phyloP scores from a whole-genome alignment of 2,797 vertebrate genomes.

The Sebastes itinus region DNA sequence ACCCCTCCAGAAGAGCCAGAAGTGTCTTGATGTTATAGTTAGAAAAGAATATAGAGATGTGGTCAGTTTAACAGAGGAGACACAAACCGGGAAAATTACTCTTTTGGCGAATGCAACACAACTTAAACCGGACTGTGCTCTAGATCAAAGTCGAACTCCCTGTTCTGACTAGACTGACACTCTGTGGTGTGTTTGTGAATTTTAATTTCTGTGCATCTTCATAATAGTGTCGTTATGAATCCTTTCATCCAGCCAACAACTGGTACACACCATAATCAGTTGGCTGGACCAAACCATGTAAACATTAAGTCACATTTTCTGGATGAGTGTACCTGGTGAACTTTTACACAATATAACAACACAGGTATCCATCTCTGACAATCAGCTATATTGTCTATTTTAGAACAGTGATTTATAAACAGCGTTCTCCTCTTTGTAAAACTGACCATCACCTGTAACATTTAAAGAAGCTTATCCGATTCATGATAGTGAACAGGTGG shows the following conservation, averaged over 20 bases:
- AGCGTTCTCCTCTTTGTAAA: constrained; percentile 16
- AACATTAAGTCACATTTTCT: constrained; percentile 14
- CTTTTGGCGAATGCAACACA: not conserved
- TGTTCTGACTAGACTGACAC: not conserved
- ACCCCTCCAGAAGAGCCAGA: not conserved
- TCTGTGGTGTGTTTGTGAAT: not conserved
- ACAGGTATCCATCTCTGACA: not conserved
- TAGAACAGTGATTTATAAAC: constrained; percentile 24
- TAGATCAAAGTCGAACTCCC: not conserved
- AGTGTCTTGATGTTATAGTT: not conserved
- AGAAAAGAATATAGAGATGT: not conserved
- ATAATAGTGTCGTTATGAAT: not conserved
- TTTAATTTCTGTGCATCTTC: not conserved
- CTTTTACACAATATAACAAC: not conserved
- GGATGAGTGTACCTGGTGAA: not conserved
- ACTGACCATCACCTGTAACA: not conserved
- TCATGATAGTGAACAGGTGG: not conserved
- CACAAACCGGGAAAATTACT: not conserved
- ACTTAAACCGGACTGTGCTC: not conserved
- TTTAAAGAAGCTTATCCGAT: not conserved
- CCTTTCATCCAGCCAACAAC: not conserved
- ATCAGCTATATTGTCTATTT: not conserved
- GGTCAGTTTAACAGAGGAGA: constrained; percentile 11
- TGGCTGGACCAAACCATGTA: constrained; percentile 20
- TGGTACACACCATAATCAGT: not conserved